Conservation (phyloP, 1,140 invertebrate genomes). For the Nixonia krombeini region DNA sequence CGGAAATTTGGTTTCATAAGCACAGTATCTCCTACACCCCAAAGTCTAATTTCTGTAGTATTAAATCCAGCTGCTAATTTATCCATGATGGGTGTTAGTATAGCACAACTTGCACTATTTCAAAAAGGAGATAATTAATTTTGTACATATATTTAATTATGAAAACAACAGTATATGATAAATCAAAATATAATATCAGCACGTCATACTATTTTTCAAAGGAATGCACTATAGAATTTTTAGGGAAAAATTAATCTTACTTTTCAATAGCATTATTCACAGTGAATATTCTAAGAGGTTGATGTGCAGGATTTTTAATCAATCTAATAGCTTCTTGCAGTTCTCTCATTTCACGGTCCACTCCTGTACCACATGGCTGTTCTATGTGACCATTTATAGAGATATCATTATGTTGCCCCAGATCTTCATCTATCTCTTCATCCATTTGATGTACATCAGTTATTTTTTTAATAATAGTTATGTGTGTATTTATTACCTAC, state of each 20-base stretch:
- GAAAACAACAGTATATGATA: no score
- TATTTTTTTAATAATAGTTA: constrained; percentile 65
- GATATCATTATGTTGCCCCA: constrained; percentile 48
- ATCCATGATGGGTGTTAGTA: constrained; percentile 74
- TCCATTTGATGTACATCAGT: constrained; percentile 50
- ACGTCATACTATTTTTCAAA: background rate
- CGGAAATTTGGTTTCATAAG: constrained; percentile 61
- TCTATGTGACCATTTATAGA: constrained; percentile 74
- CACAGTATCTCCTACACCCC: constrained; percentile 76
- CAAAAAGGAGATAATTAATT: constrained; percentile 7
- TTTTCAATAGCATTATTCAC: constrained; percentile 75
- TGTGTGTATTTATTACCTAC: constrained; percentile 68
- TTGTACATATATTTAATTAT: background rate
- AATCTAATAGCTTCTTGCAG: constrained; percentile 76
- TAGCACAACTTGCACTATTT: constrained; percentile 73
- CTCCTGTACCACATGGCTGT: constrained; percentile 69
- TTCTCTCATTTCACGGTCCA: constrained; percentile 75
- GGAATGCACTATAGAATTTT: no score
- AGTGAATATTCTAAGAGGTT: constrained; percentile 75
- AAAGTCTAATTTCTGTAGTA: constrained; percentile 75
- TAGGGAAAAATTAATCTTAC: no score
- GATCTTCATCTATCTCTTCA: constrained; percentile 55
- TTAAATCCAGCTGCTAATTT: constrained; percentile 75
- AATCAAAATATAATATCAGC: no score
- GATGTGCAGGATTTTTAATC: constrained; percentile 72